These are phyloP conservation scores for Colostygia pectinataria DNA, from an alignment of 2,888 invertebrate genomes.

Conservation along the genomic window DNA sequence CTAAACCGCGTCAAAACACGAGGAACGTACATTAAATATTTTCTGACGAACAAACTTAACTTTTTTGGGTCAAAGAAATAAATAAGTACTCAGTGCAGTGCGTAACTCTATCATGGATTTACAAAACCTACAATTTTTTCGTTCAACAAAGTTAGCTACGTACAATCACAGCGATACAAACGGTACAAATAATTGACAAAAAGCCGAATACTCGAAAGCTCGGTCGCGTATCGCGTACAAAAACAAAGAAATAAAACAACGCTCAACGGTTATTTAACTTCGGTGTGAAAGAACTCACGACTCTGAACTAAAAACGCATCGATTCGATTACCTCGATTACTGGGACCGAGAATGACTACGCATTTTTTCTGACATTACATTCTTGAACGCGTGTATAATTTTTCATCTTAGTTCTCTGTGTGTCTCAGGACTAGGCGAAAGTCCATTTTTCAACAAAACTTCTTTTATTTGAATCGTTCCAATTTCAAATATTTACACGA, in stretches of 20 bases:
- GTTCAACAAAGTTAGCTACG: conserved; percentile 1
- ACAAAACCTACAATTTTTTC: no score
- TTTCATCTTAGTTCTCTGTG: conserved; percentile 8
- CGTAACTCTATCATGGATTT: no score
- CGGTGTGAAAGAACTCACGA: conserved; percentile 55
- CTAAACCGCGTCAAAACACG: no score
- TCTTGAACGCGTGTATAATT: conserved; percentile 27
- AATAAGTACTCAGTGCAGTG: no score
- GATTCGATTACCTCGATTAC: conserved; percentile 62
- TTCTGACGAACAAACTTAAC: no score
- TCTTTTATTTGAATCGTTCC: conserved; percentile 34
- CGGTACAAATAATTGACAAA: conserved; percentile 45
- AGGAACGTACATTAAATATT: no score
- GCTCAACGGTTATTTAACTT: conserved; percentile 46
- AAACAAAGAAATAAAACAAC: conserved; percentile 44
- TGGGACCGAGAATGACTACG: conserved; percentile 42
- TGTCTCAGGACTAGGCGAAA: conserved; percentile 32
- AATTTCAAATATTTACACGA: conserved; percentile 43
- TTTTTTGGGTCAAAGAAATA: no score
- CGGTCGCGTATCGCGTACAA: conserved; percentile 16
- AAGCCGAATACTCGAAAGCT: conserved; percentile 36
- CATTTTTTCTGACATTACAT: conserved; percentile 41
- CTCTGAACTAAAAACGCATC: conserved; percentile 57
- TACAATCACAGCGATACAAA: conserved; percentile 17
- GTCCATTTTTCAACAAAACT: conserved; percentile 32